These are phyloP conservation scores for Bergia puertoricense DNA, from an alignment of 92 coral and sea anemone species.

Conservation along the genomic window DNA sequence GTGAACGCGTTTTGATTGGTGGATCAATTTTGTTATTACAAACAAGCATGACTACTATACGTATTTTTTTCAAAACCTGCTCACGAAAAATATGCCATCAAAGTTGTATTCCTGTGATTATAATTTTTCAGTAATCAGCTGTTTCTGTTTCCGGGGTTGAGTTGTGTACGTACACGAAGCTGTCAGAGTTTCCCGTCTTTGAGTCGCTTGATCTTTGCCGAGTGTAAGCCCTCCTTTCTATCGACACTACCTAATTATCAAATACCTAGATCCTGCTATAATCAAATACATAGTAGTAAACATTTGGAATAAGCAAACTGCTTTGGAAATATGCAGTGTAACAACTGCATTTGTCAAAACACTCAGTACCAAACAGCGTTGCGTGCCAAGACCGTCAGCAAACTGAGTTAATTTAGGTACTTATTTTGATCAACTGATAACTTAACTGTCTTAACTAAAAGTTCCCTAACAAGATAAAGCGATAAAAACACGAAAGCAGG, in stretches of 20 bases:
- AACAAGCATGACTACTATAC: neutral
- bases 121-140: too few relatives aligned
- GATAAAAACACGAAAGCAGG: constrained; percentile 6
- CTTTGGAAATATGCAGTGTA: neutral
- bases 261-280: neutral
- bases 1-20: neutral
- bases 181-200: too few relatives aligned
- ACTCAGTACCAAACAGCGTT: neutral
- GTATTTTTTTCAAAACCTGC: neutral
- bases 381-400: constrained; percentile 11
- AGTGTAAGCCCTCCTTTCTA: neutral
- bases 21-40: neutral
- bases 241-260: neutral
- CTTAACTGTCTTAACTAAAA: constrained; percentile 4
- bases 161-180: too few relatives aligned
- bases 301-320: too few relatives aligned
- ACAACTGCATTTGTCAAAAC: neutral
- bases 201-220: neutral
- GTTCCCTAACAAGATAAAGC: neutral
- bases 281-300: neutral
- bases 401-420: neutral
- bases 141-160: neutral
- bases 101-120: too few relatives aligned
- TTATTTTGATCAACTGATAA: constrained; percentile 3
- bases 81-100: too few relatives aligned